Conservation (phyloP, 2,113 vertebrate genomes). For the Xyliphius kryptos region DNA sequence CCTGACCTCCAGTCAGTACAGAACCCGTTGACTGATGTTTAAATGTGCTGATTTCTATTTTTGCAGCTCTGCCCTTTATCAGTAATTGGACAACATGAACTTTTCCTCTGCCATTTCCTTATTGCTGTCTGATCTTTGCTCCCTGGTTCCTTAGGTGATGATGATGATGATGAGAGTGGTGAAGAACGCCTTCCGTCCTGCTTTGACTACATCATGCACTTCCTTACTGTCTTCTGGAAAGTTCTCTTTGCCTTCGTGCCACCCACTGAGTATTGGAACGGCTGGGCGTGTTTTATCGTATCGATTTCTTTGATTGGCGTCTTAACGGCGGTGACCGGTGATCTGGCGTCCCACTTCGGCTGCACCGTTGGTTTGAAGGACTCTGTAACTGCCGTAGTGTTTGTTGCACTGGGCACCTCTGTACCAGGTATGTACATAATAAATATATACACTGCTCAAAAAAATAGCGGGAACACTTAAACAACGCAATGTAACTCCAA, state of each 20-base stretch:
- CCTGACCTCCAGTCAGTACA: conserved; percentile 11
- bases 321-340: conserved; percentile 71
- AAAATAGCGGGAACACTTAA: no score
- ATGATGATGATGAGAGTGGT: conserved; percentile 74
- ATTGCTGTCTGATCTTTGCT: background rate
- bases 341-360: conserved; percentile 74
- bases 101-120: conserved; percentile 3
- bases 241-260: conserved; percentile 77
- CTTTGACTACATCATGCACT: conserved; percentile 83
- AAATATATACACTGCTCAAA: background rate
- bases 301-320: conserved; percentile 72
- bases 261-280: conserved; percentile 77
- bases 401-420: conserved; percentile 74
- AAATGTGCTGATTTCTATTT: conserved; percentile 5
- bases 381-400: conserved; percentile 75
- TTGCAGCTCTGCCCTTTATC: conserved; percentile 17
- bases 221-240: conserved; percentile 82
- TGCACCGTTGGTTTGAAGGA: conserved; percentile 77
- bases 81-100: conserved; percentile 12
- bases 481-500: no score
- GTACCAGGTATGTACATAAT: conserved; percentile 61
- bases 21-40: conserved; percentile 6
- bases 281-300: conserved; percentile 78
- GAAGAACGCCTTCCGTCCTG: conserved; percentile 76
- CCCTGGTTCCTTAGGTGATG: conserved; percentile 57